These are phyloP conservation scores for Polia nebulosa DNA, from an alignment of 2,888 invertebrate species.

Conservation along the genomic window DNA sequence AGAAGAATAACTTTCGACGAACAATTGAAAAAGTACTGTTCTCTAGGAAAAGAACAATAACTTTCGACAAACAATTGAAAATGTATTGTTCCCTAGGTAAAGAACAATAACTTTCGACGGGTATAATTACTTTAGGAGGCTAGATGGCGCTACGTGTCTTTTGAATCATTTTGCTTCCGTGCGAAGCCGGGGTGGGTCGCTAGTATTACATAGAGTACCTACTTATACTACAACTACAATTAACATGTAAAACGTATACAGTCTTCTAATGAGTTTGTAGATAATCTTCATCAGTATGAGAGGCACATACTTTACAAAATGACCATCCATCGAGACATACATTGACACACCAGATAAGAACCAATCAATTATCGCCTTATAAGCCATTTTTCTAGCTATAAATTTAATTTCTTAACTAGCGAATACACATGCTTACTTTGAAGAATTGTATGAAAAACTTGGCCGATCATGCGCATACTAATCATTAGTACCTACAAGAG, in stretches of 20 bases:
- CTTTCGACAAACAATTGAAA: too few relatives aligned
- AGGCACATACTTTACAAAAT: constrained; percentile 35
- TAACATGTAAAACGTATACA: constrained; percentile 43
- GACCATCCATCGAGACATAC: constrained; percentile 22
- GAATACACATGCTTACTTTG: constrained; percentile 36
- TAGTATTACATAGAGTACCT: too few relatives aligned
- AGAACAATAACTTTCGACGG: too few relatives aligned
- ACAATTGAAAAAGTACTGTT: too few relatives aligned
- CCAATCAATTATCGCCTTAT: constrained; percentile 71
- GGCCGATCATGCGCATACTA: constrained; percentile 35
- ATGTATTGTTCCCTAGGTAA: too few relatives aligned
- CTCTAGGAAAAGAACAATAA: too few relatives aligned
- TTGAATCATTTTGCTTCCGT: too few relatives aligned
- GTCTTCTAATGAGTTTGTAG: constrained; percentile 29
- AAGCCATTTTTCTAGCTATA: constrained; percentile 64
- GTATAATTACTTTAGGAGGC: too few relatives aligned
- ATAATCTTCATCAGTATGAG: constrained; percentile 34
- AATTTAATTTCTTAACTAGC: constrained; percentile 75
- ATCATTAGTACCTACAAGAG: constrained; percentile 37
- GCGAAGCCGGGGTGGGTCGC: too few relatives aligned
- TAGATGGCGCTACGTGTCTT: too few relatives aligned
- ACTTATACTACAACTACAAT: constrained; percentile 23
- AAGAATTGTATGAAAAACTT: constrained; percentile 39
- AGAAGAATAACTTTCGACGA: too few relatives aligned
- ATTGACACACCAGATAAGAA: constrained; percentile 57